phyloP scores from a whole-genome alignment of 1,140 invertebrate genomes.

The Chrysopa pallens region DNA sequence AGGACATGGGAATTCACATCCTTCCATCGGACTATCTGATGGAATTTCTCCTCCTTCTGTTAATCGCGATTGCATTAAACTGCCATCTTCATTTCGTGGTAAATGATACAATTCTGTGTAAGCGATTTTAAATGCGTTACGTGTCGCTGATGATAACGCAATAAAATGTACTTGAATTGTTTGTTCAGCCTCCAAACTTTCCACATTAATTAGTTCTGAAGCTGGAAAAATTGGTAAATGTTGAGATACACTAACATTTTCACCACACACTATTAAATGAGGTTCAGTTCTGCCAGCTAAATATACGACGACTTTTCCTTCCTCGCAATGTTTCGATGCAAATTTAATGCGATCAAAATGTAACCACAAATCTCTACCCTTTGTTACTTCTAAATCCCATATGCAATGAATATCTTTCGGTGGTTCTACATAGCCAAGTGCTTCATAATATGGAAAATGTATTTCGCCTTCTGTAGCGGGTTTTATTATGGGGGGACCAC shows the following conservation, averaged over 20 bases:
- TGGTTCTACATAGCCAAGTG: constrained; percentile 53
- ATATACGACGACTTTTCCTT: constrained; percentile 68
- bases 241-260: constrained; percentile 57
- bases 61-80: constrained; percentile 50
- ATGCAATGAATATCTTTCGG: constrained; percentile 66
- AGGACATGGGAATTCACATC: constrained; percentile 68
- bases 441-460: constrained; percentile 68
- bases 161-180: constrained; percentile 46
- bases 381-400: constrained; percentile 67
- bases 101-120: constrained; percentile 81
- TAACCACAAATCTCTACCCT: constrained; percentile 64
- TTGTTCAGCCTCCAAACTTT: constrained; percentile 35
- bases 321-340: constrained; percentile 56
- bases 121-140: constrained; percentile 67
- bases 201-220: constrained; percentile 44
- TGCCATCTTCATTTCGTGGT: constrained; percentile 61
- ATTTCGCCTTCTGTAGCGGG: constrained; percentile 65
- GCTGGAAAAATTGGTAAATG: constrained; percentile 61
- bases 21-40: constrained; percentile 24
- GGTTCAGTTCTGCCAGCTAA: constrained; percentile 47
- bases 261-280: constrained; percentile 60
- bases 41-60: constrained; percentile 29
- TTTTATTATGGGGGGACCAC: constrained; percentile 59
- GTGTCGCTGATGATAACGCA: constrained; percentile 53
- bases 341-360: constrained; percentile 76